Percentiles rank a stretch among this genome's conserved stretches.
Evolutionary conservation across 92 coral and sea anemone genomes (phyloP).

Genomic region (Parazoanthus atlanticus): DNA sequence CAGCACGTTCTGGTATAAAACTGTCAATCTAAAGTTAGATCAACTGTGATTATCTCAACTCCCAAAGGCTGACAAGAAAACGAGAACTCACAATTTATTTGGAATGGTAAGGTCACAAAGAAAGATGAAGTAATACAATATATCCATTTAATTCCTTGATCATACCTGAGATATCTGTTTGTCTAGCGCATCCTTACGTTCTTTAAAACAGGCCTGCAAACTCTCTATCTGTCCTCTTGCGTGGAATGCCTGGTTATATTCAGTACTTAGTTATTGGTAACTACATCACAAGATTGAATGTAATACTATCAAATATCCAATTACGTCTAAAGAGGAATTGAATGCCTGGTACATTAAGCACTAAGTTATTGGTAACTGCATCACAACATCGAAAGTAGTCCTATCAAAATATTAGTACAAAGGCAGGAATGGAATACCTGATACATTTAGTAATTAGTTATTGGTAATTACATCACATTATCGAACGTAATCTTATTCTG

Average conservation of each 20-base stretch:
- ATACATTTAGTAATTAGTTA: too few species aligned
- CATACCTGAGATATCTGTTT: conserved; percentile 55
- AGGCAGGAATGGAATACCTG: too few species aligned
- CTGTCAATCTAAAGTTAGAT: neutral
- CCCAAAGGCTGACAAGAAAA: neutral
- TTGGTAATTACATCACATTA: neutral
- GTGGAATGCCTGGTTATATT: conserved; percentile 17
- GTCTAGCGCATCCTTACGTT: conserved; percentile 52
- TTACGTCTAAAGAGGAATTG: too few species aligned
- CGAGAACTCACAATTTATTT: neutral
- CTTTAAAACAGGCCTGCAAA: conserved; percentile 54
- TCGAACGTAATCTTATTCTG: too few species aligned
- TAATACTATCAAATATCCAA: neutral
- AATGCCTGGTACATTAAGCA: too few species aligned
- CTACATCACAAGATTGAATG: neutral
- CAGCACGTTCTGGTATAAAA: neutral
- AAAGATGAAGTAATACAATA: neutral
- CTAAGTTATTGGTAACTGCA: too few species aligned
- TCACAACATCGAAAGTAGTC: too few species aligned
- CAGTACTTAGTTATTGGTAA: neutral
- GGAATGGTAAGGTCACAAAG: neutral
- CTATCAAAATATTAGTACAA: too few species aligned
- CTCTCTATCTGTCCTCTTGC: conserved; percentile 60
- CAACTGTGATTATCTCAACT: neutral
- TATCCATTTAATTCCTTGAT: neutral